Base-by-base conservation (phyloP, 2,797 vertebrate species). In the Artibeus lituratus region DNA sequence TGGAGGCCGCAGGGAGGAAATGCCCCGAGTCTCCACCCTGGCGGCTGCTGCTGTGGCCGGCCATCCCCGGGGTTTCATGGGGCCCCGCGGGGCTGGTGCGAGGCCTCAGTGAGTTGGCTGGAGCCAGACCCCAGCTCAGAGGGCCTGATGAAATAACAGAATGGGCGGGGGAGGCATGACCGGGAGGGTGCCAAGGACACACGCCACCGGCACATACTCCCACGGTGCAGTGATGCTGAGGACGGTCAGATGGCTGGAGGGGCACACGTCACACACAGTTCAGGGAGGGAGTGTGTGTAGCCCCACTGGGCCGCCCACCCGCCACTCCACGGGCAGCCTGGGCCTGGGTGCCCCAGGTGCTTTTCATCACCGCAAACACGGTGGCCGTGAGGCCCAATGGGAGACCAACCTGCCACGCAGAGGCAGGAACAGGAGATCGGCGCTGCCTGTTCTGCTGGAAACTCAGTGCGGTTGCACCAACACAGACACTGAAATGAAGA, bases 21-120 rank as follows among this genome's bases (percentile, higher is more conserved):
- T 2, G 2, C 19, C 47, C 18, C 3, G 2, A 0, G 18, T 5
- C 14, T 5, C 1, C 5, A 5, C 11, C 11, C 11, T 11, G 15
- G 32, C 11, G 15, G 32, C 35, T 7, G 22, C 42, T 0, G 10
- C 26, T 3, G 29, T 11, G 35, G 35, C 85, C 4, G 9, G 69
- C 8, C 5, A 1, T 1, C 55, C 35, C 5, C 1, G 8, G 16
- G 24, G 22, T 12, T n/a, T n/a, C n/a, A n/a, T n/a, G n/a, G n/a
- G n/a, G n/a, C n/a, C n/a, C n/a, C n/a, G n/a, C n/a, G n/a, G n/a
- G n/a, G n/a, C n/a, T n/a, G n/a, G n/a, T n/a, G n/a, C n/a, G n/a
- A n/a, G n/a, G n/a, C n/a, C n/a, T n/a, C n/a, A n/a, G n/a, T n/a
- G n/a, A n/a, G n/a, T n/a, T n/a, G n/a, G n/a, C n/a, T n/a, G n/a